Evolutionary conservation across 2,888 invertebrate genomes (phyloP).

Genomic region (Cyclophora albipunctata): DNA sequence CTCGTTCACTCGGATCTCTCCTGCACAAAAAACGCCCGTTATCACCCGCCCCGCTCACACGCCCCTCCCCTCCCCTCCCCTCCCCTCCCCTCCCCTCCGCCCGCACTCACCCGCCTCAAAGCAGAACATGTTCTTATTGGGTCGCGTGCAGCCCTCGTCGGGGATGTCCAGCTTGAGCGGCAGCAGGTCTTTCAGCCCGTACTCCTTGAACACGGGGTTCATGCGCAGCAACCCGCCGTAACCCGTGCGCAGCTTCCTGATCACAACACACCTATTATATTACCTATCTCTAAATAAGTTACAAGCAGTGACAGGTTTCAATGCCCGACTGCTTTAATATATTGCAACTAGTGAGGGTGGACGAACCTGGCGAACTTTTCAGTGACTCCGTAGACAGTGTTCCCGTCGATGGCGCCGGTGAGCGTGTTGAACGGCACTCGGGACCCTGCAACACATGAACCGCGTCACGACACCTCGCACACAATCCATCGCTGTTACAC

Average conservation of each 20-base stretch:
- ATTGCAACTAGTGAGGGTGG: no score
- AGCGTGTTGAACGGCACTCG: slow-evolving; percentile 90
- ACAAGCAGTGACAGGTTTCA: background rate
- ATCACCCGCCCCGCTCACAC: background rate
- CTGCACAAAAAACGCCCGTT: slow-evolving; percentile 42
- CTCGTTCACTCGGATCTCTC: slow-evolving; percentile 94
- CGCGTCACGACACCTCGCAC: no score
- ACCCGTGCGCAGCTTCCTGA: slow-evolving; percentile 86
- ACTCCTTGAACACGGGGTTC: slow-evolving; percentile 92
- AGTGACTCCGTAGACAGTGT: slow-evolving; percentile 91
- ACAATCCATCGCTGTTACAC: no score
- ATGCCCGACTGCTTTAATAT: no score
- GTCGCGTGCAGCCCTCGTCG: slow-evolving; percentile 93
- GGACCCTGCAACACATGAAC: slow-evolving; percentile 74
- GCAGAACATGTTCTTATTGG: slow-evolving; percentile 92
- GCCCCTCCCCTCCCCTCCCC: background rate
- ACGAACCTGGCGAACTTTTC: slow-evolving; percentile 84
- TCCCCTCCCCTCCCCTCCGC: background rate
- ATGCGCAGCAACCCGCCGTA: slow-evolving; percentile 88
- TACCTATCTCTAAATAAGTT: background rate
- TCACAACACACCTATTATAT: slow-evolving; percentile 9
- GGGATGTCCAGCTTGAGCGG: slow-evolving; percentile 92
- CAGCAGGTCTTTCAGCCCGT: slow-evolving; percentile 89
- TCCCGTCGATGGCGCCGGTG: slow-evolving; percentile 90
- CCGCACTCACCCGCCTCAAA: slow-evolving; percentile 86